Evolutionary conservation across 2,888 invertebrate species (phyloP), one percentile per base, ranked within the genome.

Genomic region (Torymus tubicola): DNA sequence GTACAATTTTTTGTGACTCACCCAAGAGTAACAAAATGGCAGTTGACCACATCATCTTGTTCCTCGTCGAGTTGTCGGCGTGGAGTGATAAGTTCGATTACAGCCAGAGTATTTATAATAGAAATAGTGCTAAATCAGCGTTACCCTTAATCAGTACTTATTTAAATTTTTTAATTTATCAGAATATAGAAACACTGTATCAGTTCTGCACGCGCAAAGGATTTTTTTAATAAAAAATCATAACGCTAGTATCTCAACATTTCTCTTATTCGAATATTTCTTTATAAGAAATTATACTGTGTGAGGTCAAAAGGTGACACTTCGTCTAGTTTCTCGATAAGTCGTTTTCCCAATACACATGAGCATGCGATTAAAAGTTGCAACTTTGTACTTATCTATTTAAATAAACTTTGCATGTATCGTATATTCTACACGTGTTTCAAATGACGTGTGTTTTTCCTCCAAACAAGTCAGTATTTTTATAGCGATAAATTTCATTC

Each of bases 21-120:
- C 88, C 86, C 61, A 88, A 84, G 57, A 87, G 81, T 63, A 87
- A 76, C 5, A 88, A 78, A 60, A 87, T 74, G 31, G 85, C 68
- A 31, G 82, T 81, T 52, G 84, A 81, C 86, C 83, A 85, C 87
- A 88, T 86, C 78, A 83, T 86, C 63, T 67, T 67, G 61, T 67
- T 77, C 57, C 57, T 42, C 70, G 31, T 57, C 14, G 71, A 80
- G 61, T 21, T 42, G 3, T 63, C 67, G 57, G 77, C 80, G 69
- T 60, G 61, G 81, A 85, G 80, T 86, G 73, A 74, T 65, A 3
- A 24, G 68, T 52, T 67, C 12, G 58, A 42, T 61, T 52, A n/a
- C 31, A 13, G 13, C 13, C 60, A 21, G 53, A 67, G 71, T 83
- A 84, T 82, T 86, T 86, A 85, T 85, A 82, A 18, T 61, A 16